Base-by-base conservation (phyloP, 2,888 invertebrate species). In the Drosophila fulvimacula region DNA sequence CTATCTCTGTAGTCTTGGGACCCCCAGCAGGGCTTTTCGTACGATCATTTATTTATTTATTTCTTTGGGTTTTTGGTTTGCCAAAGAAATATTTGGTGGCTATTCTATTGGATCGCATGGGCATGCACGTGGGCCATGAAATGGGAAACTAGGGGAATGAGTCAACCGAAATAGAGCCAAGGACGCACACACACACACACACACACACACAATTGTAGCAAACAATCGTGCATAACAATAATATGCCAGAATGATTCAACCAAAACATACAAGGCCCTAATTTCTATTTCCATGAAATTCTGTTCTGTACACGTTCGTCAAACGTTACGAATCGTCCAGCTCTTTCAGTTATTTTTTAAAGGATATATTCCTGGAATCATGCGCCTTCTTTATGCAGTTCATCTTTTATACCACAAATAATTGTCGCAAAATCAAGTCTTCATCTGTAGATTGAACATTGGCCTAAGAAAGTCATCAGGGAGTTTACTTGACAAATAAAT, bases 101-200 rank as follows among this genome's bases (percentile, higher is more conserved):
- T 69, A 75, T 80, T 82, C 69, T 72, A 65, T 78, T 73, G 67
- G 68, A 75, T 73, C 75, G 68, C n/a, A 39, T 63, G 83, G 78
- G 73, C 73, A 68, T 84, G 84, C 84, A 84, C 82, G 84, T 82
- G 82, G 82, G 84, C 77, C 67, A 72, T 74, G 60, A 65, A 74
- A 79, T 44, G 63, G 60, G 62, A 76, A 73, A 61, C 32, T 38
- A 59, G 68, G 60, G 70, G 76, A 83, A 78, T 82, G 82, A 82
- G 83, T 83, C 78, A 64, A 83, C 82, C 68, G 2, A 63, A 81
- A 79, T 30, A 60, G 64, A 49, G 52, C 63, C 63, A 80, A 83
- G 82, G 82, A 82, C 82, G 65, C n/a, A n/a, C n/a, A n/a, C n/a
- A n/a, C n/a, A n/a, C n/a, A n/a, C n/a, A n/a, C n/a, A n/a, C n/a